Evolutionary conservation across 2,113 vertebrate species (phyloP).

Genomic region (Neomonachus schauinslandi): DNA sequence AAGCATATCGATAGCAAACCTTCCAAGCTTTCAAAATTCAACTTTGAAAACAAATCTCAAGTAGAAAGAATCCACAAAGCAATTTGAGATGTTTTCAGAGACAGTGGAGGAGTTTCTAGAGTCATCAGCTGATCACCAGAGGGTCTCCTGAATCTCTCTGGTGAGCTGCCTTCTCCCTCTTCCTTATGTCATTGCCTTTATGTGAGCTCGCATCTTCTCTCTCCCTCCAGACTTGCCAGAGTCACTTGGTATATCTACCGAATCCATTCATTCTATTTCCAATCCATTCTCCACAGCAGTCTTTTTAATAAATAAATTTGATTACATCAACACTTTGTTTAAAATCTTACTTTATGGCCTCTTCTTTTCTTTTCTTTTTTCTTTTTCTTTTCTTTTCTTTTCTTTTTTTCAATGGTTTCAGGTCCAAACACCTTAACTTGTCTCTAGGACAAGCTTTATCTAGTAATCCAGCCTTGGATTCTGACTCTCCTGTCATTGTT

Average conservation of each 20-base stretch:
- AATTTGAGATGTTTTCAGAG: background rate
- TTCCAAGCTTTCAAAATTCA: background rate
- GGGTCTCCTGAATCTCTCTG: background rate
- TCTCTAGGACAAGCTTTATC: background rate
- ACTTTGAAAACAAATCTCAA: background rate
- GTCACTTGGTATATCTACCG: background rate
- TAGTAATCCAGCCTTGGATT: background rate
- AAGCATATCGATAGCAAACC: background rate
- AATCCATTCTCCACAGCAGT: background rate
- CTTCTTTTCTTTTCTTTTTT: background rate
- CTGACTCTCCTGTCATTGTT: background rate
- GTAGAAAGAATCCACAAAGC: background rate
- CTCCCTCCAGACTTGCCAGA: background rate
- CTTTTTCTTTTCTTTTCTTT: background rate
- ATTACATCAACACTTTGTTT: background rate
- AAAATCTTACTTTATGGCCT: background rate
- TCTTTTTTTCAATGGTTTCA: background rate
- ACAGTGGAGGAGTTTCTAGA: background rate
- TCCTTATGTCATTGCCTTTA: background rate
- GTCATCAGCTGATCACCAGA: background rate
- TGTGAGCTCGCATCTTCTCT: background rate
- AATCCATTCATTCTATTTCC: background rate
- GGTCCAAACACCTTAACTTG: background rate
- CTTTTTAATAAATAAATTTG: background rate
- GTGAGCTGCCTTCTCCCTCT: accelerated